Conservation (phyloP, 1,140 invertebrate species). For the Mycetomoellerius zeteki region DNA sequence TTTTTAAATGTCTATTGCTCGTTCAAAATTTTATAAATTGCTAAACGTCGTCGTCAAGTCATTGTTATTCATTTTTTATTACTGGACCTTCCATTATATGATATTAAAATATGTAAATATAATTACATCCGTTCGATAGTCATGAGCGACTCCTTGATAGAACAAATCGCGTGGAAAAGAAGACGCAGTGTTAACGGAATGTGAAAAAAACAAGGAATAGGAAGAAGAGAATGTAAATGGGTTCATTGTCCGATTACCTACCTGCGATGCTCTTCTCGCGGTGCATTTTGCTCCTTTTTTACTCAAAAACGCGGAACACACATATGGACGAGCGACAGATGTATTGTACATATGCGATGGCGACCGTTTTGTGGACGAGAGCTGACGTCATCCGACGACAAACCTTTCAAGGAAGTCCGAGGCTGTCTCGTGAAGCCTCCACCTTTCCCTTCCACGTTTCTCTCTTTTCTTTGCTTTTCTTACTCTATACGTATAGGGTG, state of each 20-base stretch:
- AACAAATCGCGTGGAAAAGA: neutral
- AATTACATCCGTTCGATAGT: neutral
- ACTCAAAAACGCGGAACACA: conserved; percentile 35
- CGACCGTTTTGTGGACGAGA: conserved; percentile 49
- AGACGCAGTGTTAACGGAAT: neutral
- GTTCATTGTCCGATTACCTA: conserved; percentile 61
- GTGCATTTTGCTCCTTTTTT: conserved; percentile 40
- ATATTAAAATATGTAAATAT: neutral
- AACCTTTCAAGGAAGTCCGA: conserved; percentile 63
- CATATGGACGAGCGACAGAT: conserved; percentile 36
- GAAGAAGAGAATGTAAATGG: conserved; percentile 24
- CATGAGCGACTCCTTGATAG: neutral
- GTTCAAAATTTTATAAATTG: neutral
- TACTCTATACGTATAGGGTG: conserved; percentile 30
- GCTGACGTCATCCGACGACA: conserved; percentile 62
- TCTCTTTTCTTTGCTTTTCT: conserved; percentile 52
- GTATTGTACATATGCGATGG: conserved; percentile 12
- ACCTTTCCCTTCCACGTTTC: conserved; percentile 52
- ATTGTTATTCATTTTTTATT: neutral
- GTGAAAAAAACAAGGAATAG: conserved; percentile 1
- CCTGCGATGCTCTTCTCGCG: conserved; percentile 22
- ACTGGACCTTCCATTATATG: neutral
- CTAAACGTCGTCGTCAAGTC: neutral
- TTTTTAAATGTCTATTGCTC: neutral
- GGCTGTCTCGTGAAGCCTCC: conserved; percentile 36